Conservation (phyloP, 2,888 invertebrate genomes). For the Oscheius onirici region DNA sequence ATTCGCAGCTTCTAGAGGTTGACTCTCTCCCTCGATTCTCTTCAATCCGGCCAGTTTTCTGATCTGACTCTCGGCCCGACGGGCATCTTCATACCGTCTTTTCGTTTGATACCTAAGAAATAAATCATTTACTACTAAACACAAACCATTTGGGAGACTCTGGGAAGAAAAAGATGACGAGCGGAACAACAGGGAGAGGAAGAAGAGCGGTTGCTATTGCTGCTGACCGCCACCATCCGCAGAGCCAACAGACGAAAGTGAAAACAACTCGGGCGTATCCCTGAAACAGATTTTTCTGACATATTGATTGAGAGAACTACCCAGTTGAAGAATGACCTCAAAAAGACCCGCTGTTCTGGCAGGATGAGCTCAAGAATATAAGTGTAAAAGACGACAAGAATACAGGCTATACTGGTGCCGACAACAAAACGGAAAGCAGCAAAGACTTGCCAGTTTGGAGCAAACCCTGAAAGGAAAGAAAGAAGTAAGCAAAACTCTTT, state of each 20-base stretch:
- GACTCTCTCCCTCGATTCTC: background rate
- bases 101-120: slow-evolving; percentile 31
- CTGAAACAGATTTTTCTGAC: slow-evolving; percentile 36
- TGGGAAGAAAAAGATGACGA: slow-evolving; percentile 41
- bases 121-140: background rate
- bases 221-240: slow-evolving; percentile 49
- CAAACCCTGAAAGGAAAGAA: slow-evolving; percentile 48
- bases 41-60: slow-evolving; percentile 26
- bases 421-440: slow-evolving; percentile 50
- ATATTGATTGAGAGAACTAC: slow-evolving; percentile 26
- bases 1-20: background rate
- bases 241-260: slow-evolving; percentile 49
- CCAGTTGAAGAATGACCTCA: slow-evolving; percentile 56
- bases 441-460: slow-evolving; percentile 48
- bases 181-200: slow-evolving; percentile 39
- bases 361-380: slow-evolving; percentile 53
- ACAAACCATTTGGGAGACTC: slow-evolving; percentile 53
- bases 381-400: slow-evolving; percentile 53
- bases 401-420: slow-evolving; percentile 48
- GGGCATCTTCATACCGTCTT: slow-evolving; percentile 37
- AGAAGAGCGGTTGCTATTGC: slow-evolving; percentile 45
- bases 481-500: too few species aligned
- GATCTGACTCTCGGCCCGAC: slow-evolving; percentile 38
- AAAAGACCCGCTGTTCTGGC: slow-evolving; percentile 52
- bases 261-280: slow-evolving; percentile 57